Evolutionary conservation across 2,888 invertebrate species (phyloP).

Genomic region (Eristalis intricaria): DNA sequence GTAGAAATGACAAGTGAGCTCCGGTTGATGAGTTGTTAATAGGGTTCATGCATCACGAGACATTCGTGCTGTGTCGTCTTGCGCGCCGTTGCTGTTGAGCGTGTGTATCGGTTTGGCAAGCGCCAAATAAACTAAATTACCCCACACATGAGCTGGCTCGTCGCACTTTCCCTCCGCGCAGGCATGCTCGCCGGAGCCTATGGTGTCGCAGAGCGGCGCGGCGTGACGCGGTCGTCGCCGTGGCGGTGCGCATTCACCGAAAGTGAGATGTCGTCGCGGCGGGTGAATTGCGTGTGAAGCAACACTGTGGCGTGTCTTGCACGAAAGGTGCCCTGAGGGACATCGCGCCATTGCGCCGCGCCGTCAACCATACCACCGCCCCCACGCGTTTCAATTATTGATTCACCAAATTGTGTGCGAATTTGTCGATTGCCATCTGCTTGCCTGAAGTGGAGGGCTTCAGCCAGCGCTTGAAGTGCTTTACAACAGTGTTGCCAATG

Average conservation of each 20-base stretch:
- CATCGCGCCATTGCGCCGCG: slow-evolving; percentile 37
- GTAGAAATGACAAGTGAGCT: slow-evolving; percentile 55
- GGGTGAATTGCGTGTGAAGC: slow-evolving; percentile 70
- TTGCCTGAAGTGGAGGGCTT: slow-evolving; percentile 14
- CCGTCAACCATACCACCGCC: slow-evolving; percentile 20
- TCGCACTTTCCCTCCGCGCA: neutral
- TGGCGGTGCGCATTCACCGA: slow-evolving; percentile 56
- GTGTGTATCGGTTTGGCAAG: slow-evolving; percentile 30
- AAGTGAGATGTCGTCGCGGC: slow-evolving; percentile 72
- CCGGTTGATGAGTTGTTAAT: slow-evolving; percentile 60
- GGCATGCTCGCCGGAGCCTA: neutral
- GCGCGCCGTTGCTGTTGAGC: neutral
- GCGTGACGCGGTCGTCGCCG: neutral
- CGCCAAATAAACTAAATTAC: slow-evolving; percentile 66
- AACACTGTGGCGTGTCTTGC: slow-evolving; percentile 60
- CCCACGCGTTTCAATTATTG: slow-evolving; percentile 72
- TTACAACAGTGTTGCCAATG: neutral
- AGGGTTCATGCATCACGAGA: slow-evolving; percentile 67
- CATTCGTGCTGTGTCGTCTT: slow-evolving; percentile 60
- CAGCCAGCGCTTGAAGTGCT: slow-evolving; percentile 14
- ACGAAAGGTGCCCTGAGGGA: slow-evolving; percentile 61
- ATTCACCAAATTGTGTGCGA: slow-evolving; percentile 71
- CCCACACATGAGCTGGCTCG: slow-evolving; percentile 35
- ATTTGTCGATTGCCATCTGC: slow-evolving; percentile 68
- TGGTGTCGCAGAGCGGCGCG: neutral